phyloP scores from a whole-genome alignment of 2,113 vertebrate genomes.

The Antechinus stuartii region DNA sequence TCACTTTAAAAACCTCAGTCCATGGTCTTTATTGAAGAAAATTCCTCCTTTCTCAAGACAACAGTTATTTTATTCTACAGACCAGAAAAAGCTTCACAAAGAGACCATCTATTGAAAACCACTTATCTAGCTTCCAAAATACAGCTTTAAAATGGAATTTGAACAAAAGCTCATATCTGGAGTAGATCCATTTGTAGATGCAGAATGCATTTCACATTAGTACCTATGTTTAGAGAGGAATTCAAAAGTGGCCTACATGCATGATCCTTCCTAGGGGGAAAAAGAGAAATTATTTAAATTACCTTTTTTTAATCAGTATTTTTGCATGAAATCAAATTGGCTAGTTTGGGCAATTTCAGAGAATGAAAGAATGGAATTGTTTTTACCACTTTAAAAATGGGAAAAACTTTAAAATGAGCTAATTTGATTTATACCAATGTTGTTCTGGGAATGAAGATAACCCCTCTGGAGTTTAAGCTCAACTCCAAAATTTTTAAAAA shows the following conservation, averaged over 20 bases:
- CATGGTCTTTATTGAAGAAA: not conserved
- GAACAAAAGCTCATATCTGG: not conserved
- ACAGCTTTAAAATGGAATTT: not conserved
- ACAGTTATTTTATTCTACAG: not conserved
- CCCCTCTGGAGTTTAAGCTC: not conserved
- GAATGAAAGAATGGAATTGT: not conserved
- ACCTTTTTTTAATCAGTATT: not conserved
- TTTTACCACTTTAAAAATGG: not conserved
- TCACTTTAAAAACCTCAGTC: not conserved
- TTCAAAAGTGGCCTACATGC: not conserved
- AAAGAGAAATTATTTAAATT: not conserved
- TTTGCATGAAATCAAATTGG: not conserved
- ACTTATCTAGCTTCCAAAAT: not conserved
- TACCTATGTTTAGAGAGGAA: not conserved
- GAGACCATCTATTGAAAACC: not conserved
- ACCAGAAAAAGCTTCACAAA: not conserved
- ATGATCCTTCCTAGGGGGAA: not conserved
- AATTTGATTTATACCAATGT: not conserved
- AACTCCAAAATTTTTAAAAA: not conserved
- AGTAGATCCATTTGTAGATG: not conserved
- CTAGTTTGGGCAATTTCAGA: not conserved
- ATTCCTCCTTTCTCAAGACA: not conserved
- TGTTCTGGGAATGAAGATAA: slow-evolving; percentile 24
- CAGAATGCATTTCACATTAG: not conserved
- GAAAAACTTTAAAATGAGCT: not conserved